Evolutionary conservation across 2,113 vertebrate genomes (phyloP).

Genomic region (Oncorhynchus nerka): DNA sequence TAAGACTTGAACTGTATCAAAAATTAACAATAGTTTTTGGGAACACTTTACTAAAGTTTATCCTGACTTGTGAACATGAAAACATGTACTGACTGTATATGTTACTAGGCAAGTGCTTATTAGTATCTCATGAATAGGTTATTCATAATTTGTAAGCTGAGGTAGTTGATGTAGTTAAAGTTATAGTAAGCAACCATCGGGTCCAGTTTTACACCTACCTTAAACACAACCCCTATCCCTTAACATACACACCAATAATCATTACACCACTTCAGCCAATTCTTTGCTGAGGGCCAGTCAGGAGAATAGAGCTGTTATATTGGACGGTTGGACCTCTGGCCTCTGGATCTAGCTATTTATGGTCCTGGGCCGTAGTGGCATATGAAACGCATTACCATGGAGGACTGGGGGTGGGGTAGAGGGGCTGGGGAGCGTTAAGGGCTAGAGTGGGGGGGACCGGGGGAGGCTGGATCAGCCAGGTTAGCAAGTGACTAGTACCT

Average conservation of each 20-base stretch:
- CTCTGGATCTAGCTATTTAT: conserved; percentile 9
- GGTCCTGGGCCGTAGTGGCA: conserved; percentile 13
- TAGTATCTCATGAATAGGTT: too few species aligned
- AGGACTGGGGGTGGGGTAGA: conserved; percentile 12
- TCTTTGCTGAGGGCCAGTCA: neutral
- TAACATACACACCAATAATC: neutral
- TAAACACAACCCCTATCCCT: too few species aligned
- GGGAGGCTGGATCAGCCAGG: conserved; percentile 54
- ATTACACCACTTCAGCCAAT: neutral
- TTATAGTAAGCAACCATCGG: too few species aligned
- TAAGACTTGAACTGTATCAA: neutral
- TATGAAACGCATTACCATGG: conserved; percentile 31
- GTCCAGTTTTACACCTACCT: too few species aligned
- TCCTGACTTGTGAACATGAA: too few species aligned
- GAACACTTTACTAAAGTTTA: too few species aligned
- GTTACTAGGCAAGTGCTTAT: too few species aligned
- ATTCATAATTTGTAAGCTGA: too few species aligned
- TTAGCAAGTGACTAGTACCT: conserved; percentile 50
- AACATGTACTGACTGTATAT: too few species aligned
- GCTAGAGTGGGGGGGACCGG: conserved; percentile 4
- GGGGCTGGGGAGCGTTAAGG: neutral
- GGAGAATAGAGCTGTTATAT: conserved; percentile 11
- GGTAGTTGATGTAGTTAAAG: too few species aligned
- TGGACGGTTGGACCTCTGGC: neutral
- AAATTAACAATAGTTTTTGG: too few species aligned